These are phyloP conservation scores for Saguinus midas DNA, from an alignment of 2,113 vertebrate genomes.

Conservation along the genomic window DNA sequence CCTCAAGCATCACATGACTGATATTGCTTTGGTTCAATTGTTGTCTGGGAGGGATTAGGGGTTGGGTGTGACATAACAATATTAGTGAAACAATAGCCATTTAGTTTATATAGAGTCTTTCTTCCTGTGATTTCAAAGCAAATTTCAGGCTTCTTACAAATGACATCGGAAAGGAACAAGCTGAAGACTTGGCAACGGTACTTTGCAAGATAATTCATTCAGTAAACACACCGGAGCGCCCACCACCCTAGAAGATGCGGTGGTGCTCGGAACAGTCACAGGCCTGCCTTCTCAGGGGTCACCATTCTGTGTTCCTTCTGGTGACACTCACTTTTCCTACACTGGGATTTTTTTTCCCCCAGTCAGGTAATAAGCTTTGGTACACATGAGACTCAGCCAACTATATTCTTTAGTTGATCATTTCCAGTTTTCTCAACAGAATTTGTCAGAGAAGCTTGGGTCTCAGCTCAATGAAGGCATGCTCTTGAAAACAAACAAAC, in stretches of 20 bases:
- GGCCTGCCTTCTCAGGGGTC: not conserved
- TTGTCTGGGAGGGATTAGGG: constrained; percentile 65
- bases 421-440: not conserved
- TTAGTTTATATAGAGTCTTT: constrained; percentile 73
- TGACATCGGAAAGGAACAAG: constrained; percentile 30
- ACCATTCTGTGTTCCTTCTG: not conserved
- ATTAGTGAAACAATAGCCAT: constrained; percentile 71
- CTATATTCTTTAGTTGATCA: not conserved
- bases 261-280: not conserved
- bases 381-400: not conserved
- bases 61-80: constrained; percentile 69
- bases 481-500: not conserved
- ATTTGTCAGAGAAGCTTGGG: constrained; percentile 11
- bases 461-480: not conserved
- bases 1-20: constrained; percentile 60
- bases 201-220: not conserved
- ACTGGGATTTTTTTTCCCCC: not conserved
- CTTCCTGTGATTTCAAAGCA: constrained; percentile 76
- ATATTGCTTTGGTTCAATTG: constrained; percentile 67
- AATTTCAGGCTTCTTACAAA: constrained; percentile 52
- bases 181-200: not conserved
- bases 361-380: not conserved
- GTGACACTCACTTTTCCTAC: not conserved
- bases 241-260: rapidly evolving
- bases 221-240: too few species aligned